phyloP scores from a whole-genome alignment of 1,140 invertebrate species.

The Leptopilina clavipes region DNA sequence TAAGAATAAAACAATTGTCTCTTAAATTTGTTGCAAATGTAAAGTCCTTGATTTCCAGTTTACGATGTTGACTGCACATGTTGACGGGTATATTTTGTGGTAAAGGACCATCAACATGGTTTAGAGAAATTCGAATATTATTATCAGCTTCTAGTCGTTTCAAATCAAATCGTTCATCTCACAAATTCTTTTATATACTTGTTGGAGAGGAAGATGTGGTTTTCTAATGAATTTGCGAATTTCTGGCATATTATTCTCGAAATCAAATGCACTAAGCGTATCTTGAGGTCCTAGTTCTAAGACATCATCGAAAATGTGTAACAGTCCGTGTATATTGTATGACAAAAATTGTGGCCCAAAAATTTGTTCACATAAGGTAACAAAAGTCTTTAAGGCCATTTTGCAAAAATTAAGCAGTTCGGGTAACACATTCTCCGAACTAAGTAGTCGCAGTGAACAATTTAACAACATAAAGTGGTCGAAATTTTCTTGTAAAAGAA shows the following conservation, averaged over 20 bases:
- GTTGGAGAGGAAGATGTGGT: conserved; percentile 7
- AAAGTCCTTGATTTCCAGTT: not conserved
- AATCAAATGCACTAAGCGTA: conserved; percentile 42
- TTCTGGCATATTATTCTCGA: conserved; percentile 45
- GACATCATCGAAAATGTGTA: conserved; percentile 38
- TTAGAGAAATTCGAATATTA: not conserved
- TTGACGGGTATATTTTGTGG: not conserved
- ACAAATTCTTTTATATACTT: not conserved
- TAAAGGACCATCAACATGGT: not conserved
- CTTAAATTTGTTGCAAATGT: no score
- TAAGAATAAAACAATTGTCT: not conserved
- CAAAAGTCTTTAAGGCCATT: not conserved
- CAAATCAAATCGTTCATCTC: not conserved
- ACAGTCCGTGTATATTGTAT: conserved; percentile 46
- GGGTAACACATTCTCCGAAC: not conserved
- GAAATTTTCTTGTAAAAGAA: not conserved
- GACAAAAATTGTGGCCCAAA: conserved; percentile 39
- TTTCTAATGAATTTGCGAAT: not conserved
- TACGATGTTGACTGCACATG: not conserved
- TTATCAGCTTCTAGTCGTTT: not conserved
- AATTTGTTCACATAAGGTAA: not conserved
- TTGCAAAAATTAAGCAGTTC: conserved; percentile 46
- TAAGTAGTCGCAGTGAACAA: not conserved
- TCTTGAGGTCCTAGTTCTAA: conserved; percentile 39
- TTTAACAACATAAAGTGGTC: not conserved